phyloP scores from a whole-genome alignment of 2,888 invertebrate species.

The Calephelis perditalis region DNA sequence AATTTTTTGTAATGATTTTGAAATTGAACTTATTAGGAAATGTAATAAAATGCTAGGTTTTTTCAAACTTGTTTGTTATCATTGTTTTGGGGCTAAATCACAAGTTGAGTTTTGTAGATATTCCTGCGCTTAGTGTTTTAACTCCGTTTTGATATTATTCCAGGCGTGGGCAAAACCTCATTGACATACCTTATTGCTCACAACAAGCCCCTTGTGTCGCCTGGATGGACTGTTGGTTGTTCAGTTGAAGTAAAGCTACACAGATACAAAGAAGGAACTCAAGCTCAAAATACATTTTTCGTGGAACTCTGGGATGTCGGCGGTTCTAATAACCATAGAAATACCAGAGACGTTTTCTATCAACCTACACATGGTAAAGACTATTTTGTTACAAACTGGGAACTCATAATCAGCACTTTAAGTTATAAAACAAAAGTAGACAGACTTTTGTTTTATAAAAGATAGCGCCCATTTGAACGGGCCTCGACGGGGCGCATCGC shows the following conservation, averaged over 20 bases:
- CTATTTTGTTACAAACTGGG: not conserved
- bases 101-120: too few relatives aligned
- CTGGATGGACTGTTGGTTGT: conserved; percentile 97
- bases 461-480: too few relatives aligned
- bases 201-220: conserved; percentile 89
- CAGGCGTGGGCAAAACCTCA: conserved; percentile 98
- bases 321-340: conserved; percentile 94
- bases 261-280: conserved; percentile 95
- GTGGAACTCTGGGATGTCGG: conserved; percentile 99
- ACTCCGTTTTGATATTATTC: not conserved
- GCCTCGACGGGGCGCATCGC: too few relatives aligned
- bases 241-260: conserved; percentile 97
- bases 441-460: too few relatives aligned
- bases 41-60: too few relatives aligned
- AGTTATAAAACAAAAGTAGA: too few relatives aligned
- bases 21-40: too few relatives aligned
- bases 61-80: too few relatives aligned
- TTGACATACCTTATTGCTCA: conserved; percentile 94
- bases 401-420: not conserved
- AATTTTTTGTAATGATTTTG: too few relatives aligned
- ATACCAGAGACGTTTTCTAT: conserved; percentile 96
- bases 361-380: conserved; percentile 90
- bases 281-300: conserved; percentile 93
- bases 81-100: too few relatives aligned
- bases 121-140: too few relatives aligned